phyloP scores from a whole-genome alignment of 2,797 vertebrate species.

The Pogonophryne albipinna region DNA sequence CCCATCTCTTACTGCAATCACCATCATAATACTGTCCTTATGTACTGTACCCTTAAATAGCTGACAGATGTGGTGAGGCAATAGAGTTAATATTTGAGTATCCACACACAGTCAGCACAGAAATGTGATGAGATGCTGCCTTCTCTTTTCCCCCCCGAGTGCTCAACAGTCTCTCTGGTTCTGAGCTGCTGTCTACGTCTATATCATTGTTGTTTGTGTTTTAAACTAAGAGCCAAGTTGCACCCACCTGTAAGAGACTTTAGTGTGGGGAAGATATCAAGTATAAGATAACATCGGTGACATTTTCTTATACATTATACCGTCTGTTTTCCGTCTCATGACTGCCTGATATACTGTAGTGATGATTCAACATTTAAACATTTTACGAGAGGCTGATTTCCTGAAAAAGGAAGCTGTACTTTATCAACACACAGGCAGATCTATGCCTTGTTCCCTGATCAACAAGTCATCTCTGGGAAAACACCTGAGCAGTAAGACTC shows the following conservation, averaged over 20 bases:
- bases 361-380: background rate
- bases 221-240: background rate
- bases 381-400: background rate
- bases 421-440: fast-evolving
- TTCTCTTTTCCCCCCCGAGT: slow-evolving; percentile 39
- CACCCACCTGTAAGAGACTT: background rate
- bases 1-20: background rate
- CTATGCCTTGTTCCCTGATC: background rate
- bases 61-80: background rate
- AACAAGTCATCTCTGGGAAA: slow-evolving; percentile 27
- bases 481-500: background rate
- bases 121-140: slow-evolving; percentile 7
- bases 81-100: background rate
- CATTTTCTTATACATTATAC: background rate
- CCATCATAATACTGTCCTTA: background rate
- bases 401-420: background rate
- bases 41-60: background rate
- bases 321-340: background rate
- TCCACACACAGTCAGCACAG: background rate
- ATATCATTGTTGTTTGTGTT: background rate
- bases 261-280: background rate
- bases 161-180: slow-evolving; percentile 16
- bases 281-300: background rate
- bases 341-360: background rate
- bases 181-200: too few relatives aligned